Conservation (phyloP, 2,888 invertebrate genomes). For the Ichneumon xanthorius region DNA sequence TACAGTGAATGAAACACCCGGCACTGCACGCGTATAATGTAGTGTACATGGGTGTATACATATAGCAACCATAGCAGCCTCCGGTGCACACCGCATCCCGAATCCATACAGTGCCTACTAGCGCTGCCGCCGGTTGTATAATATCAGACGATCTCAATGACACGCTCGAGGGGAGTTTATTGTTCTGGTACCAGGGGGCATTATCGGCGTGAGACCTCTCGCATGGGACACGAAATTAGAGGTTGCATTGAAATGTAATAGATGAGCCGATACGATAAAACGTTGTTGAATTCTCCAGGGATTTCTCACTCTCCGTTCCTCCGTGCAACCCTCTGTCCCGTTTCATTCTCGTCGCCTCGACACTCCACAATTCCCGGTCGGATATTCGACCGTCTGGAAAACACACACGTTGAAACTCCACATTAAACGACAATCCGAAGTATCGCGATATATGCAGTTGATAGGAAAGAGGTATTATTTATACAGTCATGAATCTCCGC, state of each 20-base stretch:
- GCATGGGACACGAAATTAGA: slow-evolving; percentile 76
- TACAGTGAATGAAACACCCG: slow-evolving; percentile 67
- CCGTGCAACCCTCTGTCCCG: slow-evolving; percentile 3
- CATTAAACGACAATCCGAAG: slow-evolving; percentile 16
- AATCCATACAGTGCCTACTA: slow-evolving; percentile 68
- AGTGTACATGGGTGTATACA: slow-evolving; percentile 4
- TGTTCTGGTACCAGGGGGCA: slow-evolving; percentile 71
- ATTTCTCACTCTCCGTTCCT: slow-evolving; percentile 52
- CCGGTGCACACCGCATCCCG: slow-evolving; percentile 61
- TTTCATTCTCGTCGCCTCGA: slow-evolving; percentile 42
- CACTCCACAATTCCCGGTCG: slow-evolving; percentile 18
- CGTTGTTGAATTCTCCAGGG: slow-evolving; percentile 64
- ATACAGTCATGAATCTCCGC: slow-evolving; percentile 19
- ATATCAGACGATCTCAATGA: slow-evolving; percentile 77
- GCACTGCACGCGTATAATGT: slow-evolving; percentile 45
- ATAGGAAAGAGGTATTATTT: slow-evolving; percentile 14
- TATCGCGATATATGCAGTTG: slow-evolving; percentile 38
- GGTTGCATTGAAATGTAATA: slow-evolving; percentile 76
- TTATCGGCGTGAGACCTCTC: slow-evolving; percentile 77
- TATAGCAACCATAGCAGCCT: slow-evolving; percentile 55
- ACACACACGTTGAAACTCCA: slow-evolving; percentile 17
- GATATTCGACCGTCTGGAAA: slow-evolving; percentile 38
- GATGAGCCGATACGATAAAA: slow-evolving; percentile 76
- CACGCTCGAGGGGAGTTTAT: slow-evolving; percentile 75
- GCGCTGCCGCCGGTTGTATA: slow-evolving; percentile 61